Percentiles rank a stretch among this genome's conserved stretches.
Conservation (phyloP, 2,888 invertebrate genomes). For the Pasiphila rectangulata region DNA sequence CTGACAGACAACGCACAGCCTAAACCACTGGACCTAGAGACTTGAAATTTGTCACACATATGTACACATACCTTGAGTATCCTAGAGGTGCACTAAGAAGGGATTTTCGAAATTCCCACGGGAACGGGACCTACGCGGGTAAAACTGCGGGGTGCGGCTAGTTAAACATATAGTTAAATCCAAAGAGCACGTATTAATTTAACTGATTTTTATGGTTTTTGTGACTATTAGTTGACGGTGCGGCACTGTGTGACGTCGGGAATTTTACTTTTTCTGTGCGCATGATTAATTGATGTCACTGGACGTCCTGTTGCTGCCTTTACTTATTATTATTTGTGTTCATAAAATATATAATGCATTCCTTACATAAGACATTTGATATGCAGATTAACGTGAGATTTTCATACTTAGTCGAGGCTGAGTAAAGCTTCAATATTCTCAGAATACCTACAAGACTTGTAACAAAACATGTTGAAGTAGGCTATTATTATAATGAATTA, state of each 20-base stretch:
- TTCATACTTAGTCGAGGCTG: too few species aligned
- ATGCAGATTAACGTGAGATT: too few species aligned
- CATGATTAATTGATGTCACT: constrained; percentile 5
- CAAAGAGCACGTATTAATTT: constrained; percentile 50
- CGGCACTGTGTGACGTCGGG: constrained; percentile 26
- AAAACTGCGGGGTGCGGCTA: too few species aligned
- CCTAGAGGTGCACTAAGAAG: too few species aligned
- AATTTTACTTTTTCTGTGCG: constrained; percentile 14
- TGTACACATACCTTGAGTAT: too few species aligned
- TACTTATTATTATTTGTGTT: neutral
- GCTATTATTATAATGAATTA: constrained; percentile 7
- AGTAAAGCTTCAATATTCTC: constrained; percentile 3
- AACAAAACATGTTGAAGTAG: neutral
- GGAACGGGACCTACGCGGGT: too few species aligned
- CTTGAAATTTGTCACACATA: too few species aligned
- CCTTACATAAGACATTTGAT: too few species aligned
- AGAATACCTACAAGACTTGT: neutral
- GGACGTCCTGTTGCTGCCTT: neutral
- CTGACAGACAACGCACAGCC: too few species aligned
- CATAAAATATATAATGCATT: too few species aligned
- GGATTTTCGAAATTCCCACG: too few species aligned
- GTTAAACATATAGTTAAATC: constrained; percentile 44
- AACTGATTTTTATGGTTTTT: constrained; percentile 41
- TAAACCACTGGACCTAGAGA: too few species aligned
- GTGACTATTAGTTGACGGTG: constrained; percentile 20